Percentiles rank a stretch among this genome's conserved stretches.
Evolutionary conservation across 2,888 invertebrate genomes (phyloP).

Genomic region (Folsomia manolachei): DNA sequence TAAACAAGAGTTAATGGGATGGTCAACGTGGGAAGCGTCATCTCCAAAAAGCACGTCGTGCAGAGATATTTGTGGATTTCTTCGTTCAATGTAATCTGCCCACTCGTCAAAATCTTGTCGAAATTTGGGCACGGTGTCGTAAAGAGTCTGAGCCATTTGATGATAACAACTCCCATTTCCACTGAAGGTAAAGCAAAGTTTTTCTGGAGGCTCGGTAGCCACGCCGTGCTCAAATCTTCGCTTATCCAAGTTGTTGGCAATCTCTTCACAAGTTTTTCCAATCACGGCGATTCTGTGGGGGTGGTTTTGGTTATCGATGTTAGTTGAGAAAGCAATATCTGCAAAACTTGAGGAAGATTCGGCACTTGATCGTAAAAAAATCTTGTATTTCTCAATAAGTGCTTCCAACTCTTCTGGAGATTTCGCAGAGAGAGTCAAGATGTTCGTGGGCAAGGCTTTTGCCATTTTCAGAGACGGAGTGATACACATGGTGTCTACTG

Average conservation of each 20-base stretch:
- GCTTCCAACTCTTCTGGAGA: constrained; percentile 16
- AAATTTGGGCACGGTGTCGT: not conserved
- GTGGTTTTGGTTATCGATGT: constrained; percentile 10
- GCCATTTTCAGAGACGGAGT: not conserved
- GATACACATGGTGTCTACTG: no score
- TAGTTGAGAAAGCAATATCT: constrained; percentile 22
- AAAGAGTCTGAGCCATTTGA: not conserved
- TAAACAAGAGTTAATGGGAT: not conserved
- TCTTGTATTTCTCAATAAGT: constrained; percentile 5
- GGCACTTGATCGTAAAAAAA: not conserved
- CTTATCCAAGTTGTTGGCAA: not conserved
- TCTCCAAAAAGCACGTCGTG: not conserved
- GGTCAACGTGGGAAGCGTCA: not conserved
- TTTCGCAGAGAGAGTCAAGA: constrained; percentile 25
- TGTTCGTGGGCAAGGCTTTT: not conserved
- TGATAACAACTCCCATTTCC: not conserved
- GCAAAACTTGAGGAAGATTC: not conserved
- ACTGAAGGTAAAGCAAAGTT: not conserved
- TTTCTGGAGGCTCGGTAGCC: not conserved
- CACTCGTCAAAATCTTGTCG: not conserved
- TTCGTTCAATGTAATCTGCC: not conserved
- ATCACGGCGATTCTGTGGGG: constrained; percentile 12
- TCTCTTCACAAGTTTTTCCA: constrained; percentile 4
- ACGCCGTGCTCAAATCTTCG: not conserved
- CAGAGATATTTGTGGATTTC: not conserved